phyloP scores from a whole-genome alignment of 2,888 invertebrate species.

The Branchellion lobata region DNA sequence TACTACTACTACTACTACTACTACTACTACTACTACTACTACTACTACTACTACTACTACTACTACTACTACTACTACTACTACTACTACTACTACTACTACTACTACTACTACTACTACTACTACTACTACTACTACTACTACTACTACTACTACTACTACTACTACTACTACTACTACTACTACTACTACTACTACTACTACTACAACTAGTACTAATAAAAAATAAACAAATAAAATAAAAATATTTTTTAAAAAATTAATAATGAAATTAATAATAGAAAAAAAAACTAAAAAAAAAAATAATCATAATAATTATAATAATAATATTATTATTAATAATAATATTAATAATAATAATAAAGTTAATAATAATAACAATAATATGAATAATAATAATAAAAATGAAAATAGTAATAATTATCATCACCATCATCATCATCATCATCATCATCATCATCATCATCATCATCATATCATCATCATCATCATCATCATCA shows the following conservation, averaged over 20 bases:
- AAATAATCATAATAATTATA: no score
- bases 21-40: constrained; percentile 3
- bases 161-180: constrained; percentile 27
- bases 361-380: no score
- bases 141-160: constrained; percentile 27
- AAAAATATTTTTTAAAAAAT: no score
- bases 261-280: no score
- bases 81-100: constrained; percentile 26
- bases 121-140: constrained; percentile 21
- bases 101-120: constrained; percentile 7
- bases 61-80: constrained; percentile 24
- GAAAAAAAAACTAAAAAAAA: no score
- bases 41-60: neutral
- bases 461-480: no score
- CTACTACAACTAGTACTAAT: constrained; percentile 12
- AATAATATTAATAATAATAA: no score
- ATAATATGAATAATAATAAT: no score
- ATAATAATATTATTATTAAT: no score
- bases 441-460: neutral
- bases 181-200: constrained; percentile 21
- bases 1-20: neutral
- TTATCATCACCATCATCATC: neutral
- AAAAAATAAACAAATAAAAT: no score
- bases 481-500: constrained; percentile 27
- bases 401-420: no score